Evolutionary conservation across 30 jellyfish, hydroid and myxozoan genomes (phyloP), one percentile per base, ranked within the genome.

Genomic region (Morbakka virulenta): DNA sequence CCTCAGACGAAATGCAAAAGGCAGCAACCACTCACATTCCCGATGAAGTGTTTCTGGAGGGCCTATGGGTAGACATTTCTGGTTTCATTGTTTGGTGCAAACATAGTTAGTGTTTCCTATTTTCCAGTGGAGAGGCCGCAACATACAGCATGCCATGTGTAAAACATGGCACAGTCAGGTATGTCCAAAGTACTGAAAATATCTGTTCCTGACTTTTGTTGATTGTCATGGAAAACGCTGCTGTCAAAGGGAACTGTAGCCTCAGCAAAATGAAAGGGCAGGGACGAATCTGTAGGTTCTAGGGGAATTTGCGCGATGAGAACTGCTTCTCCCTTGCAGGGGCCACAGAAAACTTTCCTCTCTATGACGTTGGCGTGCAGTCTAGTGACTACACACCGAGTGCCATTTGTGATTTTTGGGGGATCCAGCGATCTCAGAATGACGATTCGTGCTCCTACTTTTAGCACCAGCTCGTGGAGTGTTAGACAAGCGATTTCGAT

Each of bases 371-470:
- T 73, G 27, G 30, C 4, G 20, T 13, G 25, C 35, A 76, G 70
- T 3, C 17, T 13, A 4, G 35, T 49, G 9, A 78, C 89, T 4
- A 71, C 26, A 28, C 64, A 51, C 13, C 89, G 4, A 11, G 89
- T 78, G 26, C 89, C 89, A 41, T 78, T 68, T 26, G 71, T 29
- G 20, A 78, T 20, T 20, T 31, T 25, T 4, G 87, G 87, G 17
- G 89, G 89, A 28, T 78, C 76, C 81, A 78, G 17, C 2, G 67
- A 67, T 67, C 90, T 6, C 29, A 78, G 25, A 12, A 78, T 79
- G 61, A 78, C 69, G 1, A 78, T 78, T 68, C 53, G 87, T 11
- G 41, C 89, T 14, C 89, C 89, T 22, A 32, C 22, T 36, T 78
- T 78, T 80, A 78, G 25, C 27, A 2, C 2, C 24, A 78, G 35